Evolutionary conservation across 2,113 vertebrate species (phyloP).

Genomic region (Xiphophorus hellerii): DNA sequence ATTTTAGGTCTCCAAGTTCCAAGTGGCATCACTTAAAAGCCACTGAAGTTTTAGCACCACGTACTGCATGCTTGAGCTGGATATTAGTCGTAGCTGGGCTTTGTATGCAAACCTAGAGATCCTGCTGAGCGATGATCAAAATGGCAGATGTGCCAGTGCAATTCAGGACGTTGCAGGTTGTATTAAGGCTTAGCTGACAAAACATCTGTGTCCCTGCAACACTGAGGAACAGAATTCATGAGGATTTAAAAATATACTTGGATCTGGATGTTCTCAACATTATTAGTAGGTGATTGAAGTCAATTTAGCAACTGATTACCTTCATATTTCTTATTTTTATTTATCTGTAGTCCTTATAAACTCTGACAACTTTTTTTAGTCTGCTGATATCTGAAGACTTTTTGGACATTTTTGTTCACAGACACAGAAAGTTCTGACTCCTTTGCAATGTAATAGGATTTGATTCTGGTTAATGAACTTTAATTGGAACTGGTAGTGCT

Average conservation of each 20-base stretch:
- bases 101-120: slow-evolving; percentile 6
- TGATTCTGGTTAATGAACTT: neutral
- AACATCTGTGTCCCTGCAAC: slow-evolving; percentile 1
- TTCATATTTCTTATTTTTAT: too few species aligned
- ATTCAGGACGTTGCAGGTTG: slow-evolving; percentile 9
- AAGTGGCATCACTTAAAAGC: slow-evolving; percentile 11
- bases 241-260: too few species aligned
- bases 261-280: too few species aligned
- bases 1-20: slow-evolving; percentile 12
- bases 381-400: neutral
- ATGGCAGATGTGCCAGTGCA: slow-evolving; percentile 17
- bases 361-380: neutral
- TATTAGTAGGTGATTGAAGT: too few species aligned
- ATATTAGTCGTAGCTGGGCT: neutral
- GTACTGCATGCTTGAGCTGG: neutral
- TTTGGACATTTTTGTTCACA: too few species aligned
- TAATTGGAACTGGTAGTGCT: neutral
- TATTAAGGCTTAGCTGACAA: slow-evolving; percentile 17
- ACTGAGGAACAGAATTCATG: neutral
- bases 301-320: too few species aligned
- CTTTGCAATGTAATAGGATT: neutral
- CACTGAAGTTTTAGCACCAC: slow-evolving; percentile 9
- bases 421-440: neutral
- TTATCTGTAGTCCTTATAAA: too few species aligned
- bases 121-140: neutral